A percentile compares a stretch with the other conserved stretches of the same genome.
Evolutionary conservation across 2,113 vertebrate genomes (phyloP).

Genomic region (Quiscalus mexicanus): DNA sequence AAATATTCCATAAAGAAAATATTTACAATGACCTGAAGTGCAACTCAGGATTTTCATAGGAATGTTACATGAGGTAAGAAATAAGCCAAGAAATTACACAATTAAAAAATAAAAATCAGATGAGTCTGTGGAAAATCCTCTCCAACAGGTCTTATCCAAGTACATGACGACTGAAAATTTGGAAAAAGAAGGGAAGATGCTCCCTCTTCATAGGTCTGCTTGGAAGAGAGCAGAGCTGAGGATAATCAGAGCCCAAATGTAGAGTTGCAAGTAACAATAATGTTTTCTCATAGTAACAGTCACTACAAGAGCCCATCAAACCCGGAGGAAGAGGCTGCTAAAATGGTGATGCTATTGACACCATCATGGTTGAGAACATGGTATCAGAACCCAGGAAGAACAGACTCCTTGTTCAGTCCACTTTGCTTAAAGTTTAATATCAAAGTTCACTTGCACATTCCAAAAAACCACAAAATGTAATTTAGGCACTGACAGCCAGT

Average conservation of each 20-base stretch:
- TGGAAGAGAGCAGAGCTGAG: neutral
- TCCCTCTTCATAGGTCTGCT: neutral
- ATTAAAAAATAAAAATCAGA: neutral
- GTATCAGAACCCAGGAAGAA: neutral
- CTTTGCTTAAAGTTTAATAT: neutral
- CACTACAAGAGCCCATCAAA: neutral
- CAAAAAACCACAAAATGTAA: neutral
- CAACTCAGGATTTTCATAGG: neutral
- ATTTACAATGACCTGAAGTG: neutral
- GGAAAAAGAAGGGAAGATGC: neutral
- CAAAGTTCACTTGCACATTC: neutral
- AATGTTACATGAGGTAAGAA: neutral
- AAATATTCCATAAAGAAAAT: neutral
- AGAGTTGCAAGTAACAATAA: neutral
- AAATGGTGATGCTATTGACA: neutral
- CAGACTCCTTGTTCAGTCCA: neutral
- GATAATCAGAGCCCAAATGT: neutral
- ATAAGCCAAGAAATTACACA: neutral
- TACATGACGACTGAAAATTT: neutral
- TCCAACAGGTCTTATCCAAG: neutral
- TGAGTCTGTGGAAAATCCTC: neutral
- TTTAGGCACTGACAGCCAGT: neutral
- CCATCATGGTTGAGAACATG: neutral
- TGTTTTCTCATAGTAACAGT: neutral
- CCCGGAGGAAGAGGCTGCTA: neutral